phyloP scores from a whole-genome alignment of 2,797 vertebrate genomes.

The Girardinus metallicus region DNA sequence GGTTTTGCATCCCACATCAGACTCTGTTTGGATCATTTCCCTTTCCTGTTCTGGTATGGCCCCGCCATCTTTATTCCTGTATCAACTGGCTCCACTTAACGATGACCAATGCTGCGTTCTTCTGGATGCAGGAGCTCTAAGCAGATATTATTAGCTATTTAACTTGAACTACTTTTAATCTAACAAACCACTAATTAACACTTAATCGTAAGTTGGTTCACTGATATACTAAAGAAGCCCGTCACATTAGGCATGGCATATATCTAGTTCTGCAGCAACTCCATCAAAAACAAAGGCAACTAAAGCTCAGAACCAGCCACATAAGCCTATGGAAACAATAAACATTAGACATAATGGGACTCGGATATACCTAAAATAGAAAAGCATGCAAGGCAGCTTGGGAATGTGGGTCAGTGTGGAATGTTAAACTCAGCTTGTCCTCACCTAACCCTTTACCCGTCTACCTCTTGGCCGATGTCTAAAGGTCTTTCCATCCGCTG shows the following conservation, averaged over 20 bases:
- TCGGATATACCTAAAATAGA: conserved; percentile 53
- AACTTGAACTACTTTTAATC: no score
- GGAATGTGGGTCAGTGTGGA: conserved; percentile 35
- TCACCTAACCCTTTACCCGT: conserved; percentile 39
- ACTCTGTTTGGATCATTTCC: no score
- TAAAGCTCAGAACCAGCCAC: conserved; percentile 3
- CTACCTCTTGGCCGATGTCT: conserved; percentile 1
- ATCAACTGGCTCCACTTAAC: no score
- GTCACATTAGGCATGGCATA: conserved; percentile 56
- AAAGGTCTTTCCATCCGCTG: conserved; percentile 5
- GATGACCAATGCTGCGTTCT: no score
- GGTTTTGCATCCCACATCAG: no score
- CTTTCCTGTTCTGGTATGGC: no score
- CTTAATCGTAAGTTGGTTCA: no score
- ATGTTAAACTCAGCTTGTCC: conserved; percentile 36
- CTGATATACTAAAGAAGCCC: conserved; percentile 36
- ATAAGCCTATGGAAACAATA: conserved; percentile 24
- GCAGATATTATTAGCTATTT: no score
- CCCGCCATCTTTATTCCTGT: no score
- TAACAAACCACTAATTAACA: no score
- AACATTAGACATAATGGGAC: conserved; percentile 24
- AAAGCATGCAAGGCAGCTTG: conserved; percentile 43
- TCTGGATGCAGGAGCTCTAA: no score
- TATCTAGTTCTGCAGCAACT: conserved; percentile 36
- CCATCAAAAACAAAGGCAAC: conserved; percentile 50